A percentile compares a stretch with the other conserved stretches of the same genome.
Evolutionary conservation across 2,797 vertebrate genomes (phyloP).

Genomic region (Champsocephalus gunnari): DNA sequence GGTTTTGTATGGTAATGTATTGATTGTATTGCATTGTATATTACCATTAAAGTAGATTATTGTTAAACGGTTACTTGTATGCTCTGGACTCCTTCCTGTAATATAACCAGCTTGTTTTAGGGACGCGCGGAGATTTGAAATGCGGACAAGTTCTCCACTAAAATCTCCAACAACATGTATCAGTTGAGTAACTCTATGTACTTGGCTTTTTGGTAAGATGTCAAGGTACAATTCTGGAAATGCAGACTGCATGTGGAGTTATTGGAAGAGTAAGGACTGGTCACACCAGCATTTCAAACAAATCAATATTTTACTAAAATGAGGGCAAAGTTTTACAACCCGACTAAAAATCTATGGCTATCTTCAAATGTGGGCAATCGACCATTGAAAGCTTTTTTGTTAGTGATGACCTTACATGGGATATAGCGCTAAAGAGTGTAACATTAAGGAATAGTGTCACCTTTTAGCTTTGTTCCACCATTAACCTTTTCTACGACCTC

Average conservation of each 20-base stretch:
- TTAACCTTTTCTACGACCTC: neutral
- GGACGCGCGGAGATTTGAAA: too few relatives aligned
- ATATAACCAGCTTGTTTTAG: too few relatives aligned
- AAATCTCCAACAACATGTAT: too few relatives aligned
- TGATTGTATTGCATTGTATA: too few relatives aligned
- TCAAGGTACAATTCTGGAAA: neutral
- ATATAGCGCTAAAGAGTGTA: neutral
- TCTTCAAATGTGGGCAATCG: neutral
- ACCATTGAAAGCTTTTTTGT: neutral
- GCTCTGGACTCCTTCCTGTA: too few relatives aligned
- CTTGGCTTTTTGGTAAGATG: neutral
- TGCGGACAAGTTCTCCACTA: too few relatives aligned
- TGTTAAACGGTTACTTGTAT: too few relatives aligned
- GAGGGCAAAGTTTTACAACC: neutral
- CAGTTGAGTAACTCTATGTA: neutral
- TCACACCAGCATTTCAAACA: neutral
- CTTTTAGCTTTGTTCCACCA: neutral
- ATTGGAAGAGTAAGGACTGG: neutral
- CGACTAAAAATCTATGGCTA: too few relatives aligned
- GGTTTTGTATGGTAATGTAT: too few relatives aligned
- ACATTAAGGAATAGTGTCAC: neutral
- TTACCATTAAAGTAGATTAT: too few relatives aligned
- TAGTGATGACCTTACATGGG: neutral
- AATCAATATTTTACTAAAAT: neutral
- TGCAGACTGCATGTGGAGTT: neutral